phyloP scores from a whole-genome alignment of 2,113 vertebrate species.

The Muntiacus reevesi region DNA sequence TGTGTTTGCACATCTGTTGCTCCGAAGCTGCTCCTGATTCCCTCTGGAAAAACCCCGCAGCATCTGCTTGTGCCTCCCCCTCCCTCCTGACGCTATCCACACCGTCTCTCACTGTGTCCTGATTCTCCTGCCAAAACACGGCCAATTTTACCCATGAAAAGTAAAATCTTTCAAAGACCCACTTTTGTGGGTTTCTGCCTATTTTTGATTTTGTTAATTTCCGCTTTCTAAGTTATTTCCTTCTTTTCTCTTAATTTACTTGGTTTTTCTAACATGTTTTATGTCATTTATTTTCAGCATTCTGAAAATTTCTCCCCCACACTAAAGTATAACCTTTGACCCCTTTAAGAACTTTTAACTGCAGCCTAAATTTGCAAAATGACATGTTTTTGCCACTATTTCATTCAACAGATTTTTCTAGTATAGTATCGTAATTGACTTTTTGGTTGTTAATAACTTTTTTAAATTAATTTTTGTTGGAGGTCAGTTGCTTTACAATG shows the following conservation, averaged over 20 bases:
- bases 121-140: not conserved
- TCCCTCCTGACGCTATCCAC: fast-evolving
- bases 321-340: not conserved
- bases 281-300: not conserved
- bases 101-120: fast-evolving
- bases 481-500: not conserved
- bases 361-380: not conserved
- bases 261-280: not conserved
- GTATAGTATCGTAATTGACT: not conserved
- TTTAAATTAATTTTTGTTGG: not conserved
- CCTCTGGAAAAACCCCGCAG: fast-evolving
- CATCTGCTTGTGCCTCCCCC: fast-evolving
- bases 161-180: not conserved
- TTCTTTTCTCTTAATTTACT: not conserved
- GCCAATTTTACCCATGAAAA: not conserved
- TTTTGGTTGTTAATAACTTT: not conserved
- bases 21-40: fast-evolving
- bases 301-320: not conserved
- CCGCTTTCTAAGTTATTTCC: not conserved
- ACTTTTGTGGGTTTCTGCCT: not conserved
- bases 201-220: not conserved
- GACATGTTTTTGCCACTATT: not conserved
- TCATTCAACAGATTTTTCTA: not conserved
- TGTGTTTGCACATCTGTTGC: not conserved
- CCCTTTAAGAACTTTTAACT: not conserved